phyloP scores from a whole-genome alignment of 2,888 invertebrate genomes.

The Homarus gammarus region DNA sequence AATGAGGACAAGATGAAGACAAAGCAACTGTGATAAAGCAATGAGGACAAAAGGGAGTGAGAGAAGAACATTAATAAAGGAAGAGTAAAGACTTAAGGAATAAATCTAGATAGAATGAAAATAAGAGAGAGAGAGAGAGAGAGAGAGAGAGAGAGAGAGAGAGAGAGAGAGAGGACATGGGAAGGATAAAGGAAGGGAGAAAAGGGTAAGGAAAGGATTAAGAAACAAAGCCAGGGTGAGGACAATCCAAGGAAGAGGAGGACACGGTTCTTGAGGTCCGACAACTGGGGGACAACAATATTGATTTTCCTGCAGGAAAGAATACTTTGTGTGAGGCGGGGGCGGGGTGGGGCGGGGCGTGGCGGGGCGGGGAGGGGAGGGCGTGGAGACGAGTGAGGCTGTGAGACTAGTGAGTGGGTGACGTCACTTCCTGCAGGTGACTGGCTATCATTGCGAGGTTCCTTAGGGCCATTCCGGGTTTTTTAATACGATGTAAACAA shows the following conservation, averaged over 20 bases:
- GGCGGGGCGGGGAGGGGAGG: no score
- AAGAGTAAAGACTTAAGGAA: neutral
- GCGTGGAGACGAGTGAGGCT: no score
- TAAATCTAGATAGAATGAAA: neutral
- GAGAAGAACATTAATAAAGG: constrained; percentile 18
- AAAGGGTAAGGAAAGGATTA: no score
- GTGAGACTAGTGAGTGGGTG: no score
- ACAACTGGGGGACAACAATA: neutral
- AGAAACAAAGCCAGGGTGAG: no score
- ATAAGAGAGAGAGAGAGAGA: constrained; percentile 21
- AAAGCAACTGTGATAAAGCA: constrained; percentile 6
- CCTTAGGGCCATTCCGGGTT: no score
- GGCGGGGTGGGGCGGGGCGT: no score
- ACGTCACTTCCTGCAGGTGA: no score
- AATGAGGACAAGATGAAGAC: neutral
- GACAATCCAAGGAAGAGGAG: no score
- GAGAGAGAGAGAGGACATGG: constrained; percentile 20
- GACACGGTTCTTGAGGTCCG: neutral
- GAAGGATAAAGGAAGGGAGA: constrained; percentile 2
- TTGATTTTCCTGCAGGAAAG: neutral
- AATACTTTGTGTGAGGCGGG: neutral
- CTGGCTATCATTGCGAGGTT: no score
- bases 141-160: constrained; percentile 26
- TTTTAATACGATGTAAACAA: no score
- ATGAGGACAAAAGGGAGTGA: neutral